Conservation (phyloP, 1,140 invertebrate genomes). For the Dendrolimus kikuchii region DNA sequence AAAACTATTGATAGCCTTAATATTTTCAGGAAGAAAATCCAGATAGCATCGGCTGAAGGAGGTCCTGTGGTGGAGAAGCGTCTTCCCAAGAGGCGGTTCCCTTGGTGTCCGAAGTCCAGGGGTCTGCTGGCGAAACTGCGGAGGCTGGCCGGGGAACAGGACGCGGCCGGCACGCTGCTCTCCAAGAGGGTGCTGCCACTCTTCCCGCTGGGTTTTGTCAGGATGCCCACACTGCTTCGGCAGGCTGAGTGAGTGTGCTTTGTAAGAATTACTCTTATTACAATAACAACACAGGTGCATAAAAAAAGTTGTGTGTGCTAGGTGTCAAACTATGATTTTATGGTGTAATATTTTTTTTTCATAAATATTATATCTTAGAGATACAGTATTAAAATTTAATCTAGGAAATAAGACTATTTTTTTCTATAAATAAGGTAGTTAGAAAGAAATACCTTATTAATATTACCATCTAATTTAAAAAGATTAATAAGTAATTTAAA, state of each 20-base stretch:
- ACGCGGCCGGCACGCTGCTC: constrained; percentile 27
- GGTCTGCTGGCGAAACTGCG: constrained; percentile 22
- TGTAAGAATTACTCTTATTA: background rate
- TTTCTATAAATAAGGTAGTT: too few species aligned
- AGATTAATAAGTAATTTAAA: too few species aligned
- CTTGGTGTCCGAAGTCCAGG: constrained; percentile 49
- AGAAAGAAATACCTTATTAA: too few species aligned
- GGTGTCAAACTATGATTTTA: too few species aligned
- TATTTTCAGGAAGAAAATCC: constrained; percentile 50
- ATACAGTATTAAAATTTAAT: too few species aligned
- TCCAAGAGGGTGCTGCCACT: constrained; percentile 47
- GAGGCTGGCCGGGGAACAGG: constrained; percentile 13
- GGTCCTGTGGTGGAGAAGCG: constrained; percentile 38
- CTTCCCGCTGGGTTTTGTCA: constrained; percentile 51
- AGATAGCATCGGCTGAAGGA: constrained; percentile 27
- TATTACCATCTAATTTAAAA: too few species aligned
- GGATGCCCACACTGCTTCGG: constrained; percentile 39
- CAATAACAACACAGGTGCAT: too few species aligned
- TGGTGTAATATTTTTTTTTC: too few species aligned
- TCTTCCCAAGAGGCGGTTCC: constrained; percentile 62
- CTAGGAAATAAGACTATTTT: too few species aligned
- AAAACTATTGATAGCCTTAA: background rate
- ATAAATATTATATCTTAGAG: too few species aligned
- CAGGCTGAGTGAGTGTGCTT: constrained; percentile 28
- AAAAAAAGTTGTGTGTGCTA: too few species aligned